A percentile compares a stretch with the other conserved stretches of the same genome.
phyloP scores from a whole-genome alignment of 2,888 invertebrate species.

The Icerya purchasi region DNA sequence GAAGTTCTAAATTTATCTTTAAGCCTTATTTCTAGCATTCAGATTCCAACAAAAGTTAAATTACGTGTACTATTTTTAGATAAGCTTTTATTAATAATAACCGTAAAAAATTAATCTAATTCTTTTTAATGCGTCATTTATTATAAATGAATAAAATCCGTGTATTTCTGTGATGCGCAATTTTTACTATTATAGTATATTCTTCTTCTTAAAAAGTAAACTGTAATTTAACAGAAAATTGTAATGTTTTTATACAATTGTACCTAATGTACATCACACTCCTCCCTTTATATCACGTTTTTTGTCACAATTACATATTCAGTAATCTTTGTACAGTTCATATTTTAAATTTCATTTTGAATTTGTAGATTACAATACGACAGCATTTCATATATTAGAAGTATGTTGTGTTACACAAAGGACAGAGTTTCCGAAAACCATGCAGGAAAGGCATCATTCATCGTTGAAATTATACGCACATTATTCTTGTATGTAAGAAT shows the following conservation, averaged over 20 bases:
- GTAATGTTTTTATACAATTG: too few species aligned
- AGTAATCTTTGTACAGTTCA: not conserved
- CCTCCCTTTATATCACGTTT: not conserved
- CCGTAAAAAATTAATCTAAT: not conserved
- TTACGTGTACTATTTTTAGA: not conserved
- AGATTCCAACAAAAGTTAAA: not conserved
- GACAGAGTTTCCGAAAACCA: not conserved
- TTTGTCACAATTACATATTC: too few species aligned
- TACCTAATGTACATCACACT: too few species aligned
- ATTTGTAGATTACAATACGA: not conserved
- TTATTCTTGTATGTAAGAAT: not conserved
- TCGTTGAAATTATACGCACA: not conserved
- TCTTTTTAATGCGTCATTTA: not conserved
- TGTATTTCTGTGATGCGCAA: too few species aligned
- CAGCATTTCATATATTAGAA: not conserved
- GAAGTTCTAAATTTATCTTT: not conserved
- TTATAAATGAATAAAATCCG: not conserved
- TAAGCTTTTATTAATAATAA: not conserved
- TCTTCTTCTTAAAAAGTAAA: too few species aligned
- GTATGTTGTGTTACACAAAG: not conserved
- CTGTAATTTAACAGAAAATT: too few species aligned
- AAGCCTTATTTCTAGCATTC: not conserved
- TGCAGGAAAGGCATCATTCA: not conserved
- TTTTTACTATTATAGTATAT: too few species aligned
- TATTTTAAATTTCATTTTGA: not conserved